Percentiles rank a stretch among this genome's conserved stretches.
Evolutionary conservation across 2,888 invertebrate genomes (phyloP).

Genomic region (Caenorhabditis panamensis): DNA sequence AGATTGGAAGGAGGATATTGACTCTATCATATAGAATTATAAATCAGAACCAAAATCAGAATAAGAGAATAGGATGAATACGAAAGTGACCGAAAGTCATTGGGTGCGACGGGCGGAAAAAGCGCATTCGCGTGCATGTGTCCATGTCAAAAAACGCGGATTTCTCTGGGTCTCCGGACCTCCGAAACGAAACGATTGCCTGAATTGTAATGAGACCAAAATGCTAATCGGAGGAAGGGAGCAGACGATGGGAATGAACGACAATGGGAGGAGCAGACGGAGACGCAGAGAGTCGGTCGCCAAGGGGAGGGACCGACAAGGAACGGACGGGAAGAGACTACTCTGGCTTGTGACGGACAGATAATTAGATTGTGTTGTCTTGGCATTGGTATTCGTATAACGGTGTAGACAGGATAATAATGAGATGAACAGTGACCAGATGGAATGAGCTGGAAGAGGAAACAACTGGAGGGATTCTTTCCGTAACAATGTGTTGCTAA

Average conservation of each 20-base stretch:
- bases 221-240: constrained; percentile 28
- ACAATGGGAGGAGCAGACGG: background rate
- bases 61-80: background rate
- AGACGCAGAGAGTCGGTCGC: constrained; percentile 11
- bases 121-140: constrained; percentile 38
- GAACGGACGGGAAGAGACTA: background rate
- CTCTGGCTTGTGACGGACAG: constrained; percentile 3
- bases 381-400: background rate
- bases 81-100: constrained; percentile 24
- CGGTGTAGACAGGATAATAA: constrained; percentile 4
- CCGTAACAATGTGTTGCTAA: background rate
- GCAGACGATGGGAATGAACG: constrained; percentile 17
- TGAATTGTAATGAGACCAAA: constrained; percentile 51
- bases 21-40: no score
- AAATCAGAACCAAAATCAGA: background rate
- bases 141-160: constrained; percentile 2
- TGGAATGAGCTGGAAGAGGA: background rate
- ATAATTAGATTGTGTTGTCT: constrained; percentile 37
- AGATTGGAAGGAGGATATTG: background rate
- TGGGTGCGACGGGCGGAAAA: constrained; percentile 21
- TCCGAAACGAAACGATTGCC: constrained; percentile 34
- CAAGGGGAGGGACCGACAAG: background rate
- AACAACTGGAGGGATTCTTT: background rate
- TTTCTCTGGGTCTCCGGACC: constrained; percentile 11
- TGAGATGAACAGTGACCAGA: constrained; percentile 13